Percentiles rank a stretch among this genome's conserved stretches.
Conservation (phyloP, 2,888 invertebrate species). For the Stegana nigrithorax region DNA sequence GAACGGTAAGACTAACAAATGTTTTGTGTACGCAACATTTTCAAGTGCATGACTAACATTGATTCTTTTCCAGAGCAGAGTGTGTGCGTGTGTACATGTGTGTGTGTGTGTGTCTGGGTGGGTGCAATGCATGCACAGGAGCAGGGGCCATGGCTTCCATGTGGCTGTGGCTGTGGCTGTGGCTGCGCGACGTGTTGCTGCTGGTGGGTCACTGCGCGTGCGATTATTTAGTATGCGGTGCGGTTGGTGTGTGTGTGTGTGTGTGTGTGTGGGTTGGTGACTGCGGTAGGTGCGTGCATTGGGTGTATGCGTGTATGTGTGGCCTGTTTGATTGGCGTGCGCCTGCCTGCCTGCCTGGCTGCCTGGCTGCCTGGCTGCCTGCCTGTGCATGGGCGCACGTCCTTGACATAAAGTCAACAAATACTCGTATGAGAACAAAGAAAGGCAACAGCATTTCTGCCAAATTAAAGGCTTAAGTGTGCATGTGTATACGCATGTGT, state of each 20-base stretch:
- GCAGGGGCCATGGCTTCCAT: no score
- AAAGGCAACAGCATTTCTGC: slow-evolving; percentile 21
- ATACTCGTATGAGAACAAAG: slow-evolving; percentile 2
- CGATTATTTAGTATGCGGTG: no score
- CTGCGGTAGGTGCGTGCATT: no score
- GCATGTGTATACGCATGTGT: not conserved
- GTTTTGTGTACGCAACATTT: not conserved
- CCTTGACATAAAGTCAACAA: slow-evolving; percentile 31
- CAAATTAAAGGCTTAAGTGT: slow-evolving; percentile 25
- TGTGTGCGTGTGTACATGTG: slow-evolving; percentile 1
- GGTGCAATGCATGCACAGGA: no score
- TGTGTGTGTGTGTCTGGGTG: not conserved
- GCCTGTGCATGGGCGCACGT: slow-evolving; percentile 7
- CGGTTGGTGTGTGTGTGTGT: no score
- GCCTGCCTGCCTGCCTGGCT: not conserved
- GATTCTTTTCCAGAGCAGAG: slow-evolving; percentile 1
- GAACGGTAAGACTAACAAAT: no score
- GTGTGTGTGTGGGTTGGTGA: not conserved
- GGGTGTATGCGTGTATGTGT: no score
- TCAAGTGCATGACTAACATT: slow-evolving; percentile 3
- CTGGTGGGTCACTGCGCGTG: no score
- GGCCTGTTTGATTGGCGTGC: not conserved
- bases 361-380: not conserved
- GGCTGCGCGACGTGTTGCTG: no score
- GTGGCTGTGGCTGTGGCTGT: no score